Evolutionary conservation across 1,140 invertebrate species (phyloP).

Genomic region (Belonocnema kinseyi): DNA sequence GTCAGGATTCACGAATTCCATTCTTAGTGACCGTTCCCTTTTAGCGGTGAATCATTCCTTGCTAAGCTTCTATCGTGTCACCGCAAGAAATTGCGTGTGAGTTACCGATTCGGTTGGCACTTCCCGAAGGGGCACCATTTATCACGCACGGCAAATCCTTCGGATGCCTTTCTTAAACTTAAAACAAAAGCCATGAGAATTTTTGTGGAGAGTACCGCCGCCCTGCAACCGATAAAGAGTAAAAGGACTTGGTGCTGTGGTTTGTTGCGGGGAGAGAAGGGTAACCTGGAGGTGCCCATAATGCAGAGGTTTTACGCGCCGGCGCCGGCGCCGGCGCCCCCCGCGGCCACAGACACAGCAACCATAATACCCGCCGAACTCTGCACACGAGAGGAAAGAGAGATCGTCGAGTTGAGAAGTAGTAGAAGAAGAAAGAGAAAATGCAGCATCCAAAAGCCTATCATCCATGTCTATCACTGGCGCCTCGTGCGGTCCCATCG

Average conservation of each 20-base stretch:
- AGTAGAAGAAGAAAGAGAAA: conserved; percentile 25
- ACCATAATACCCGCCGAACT: conserved; percentile 66
- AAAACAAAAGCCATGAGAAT: conserved; percentile 72
- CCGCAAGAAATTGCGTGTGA: conserved; percentile 17
- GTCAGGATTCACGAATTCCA: too few species aligned
- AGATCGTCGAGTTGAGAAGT: conserved; percentile 29
- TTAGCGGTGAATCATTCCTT: background rate
- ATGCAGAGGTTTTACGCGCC: conserved; percentile 74
- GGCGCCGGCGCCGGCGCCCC: conserved; percentile 76
- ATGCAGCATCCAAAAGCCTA: conserved; percentile 26
- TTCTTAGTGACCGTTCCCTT: background rate
- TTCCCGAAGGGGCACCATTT: conserved; percentile 63
- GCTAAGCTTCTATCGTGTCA: conserved; percentile 10
- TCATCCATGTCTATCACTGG: conserved; percentile 56
- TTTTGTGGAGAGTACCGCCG: conserved; percentile 61
- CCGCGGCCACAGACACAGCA: conserved; percentile 75
- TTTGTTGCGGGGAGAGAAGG: conserved; percentile 37
- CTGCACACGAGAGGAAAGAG: conserved; percentile 43
- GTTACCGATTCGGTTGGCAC: conserved; percentile 22
- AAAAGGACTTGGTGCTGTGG: conserved; percentile 47
- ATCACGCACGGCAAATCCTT: conserved; percentile 65
- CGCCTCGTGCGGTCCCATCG: conserved; percentile 49
- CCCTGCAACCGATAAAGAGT: conserved; percentile 44
- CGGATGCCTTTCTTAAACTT: conserved; percentile 53
- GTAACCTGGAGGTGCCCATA: conserved; percentile 60